These are phyloP conservation scores for Dastarcus helophoroides DNA, from an alignment of 2,888 invertebrate genomes.

Conservation along the genomic window DNA sequence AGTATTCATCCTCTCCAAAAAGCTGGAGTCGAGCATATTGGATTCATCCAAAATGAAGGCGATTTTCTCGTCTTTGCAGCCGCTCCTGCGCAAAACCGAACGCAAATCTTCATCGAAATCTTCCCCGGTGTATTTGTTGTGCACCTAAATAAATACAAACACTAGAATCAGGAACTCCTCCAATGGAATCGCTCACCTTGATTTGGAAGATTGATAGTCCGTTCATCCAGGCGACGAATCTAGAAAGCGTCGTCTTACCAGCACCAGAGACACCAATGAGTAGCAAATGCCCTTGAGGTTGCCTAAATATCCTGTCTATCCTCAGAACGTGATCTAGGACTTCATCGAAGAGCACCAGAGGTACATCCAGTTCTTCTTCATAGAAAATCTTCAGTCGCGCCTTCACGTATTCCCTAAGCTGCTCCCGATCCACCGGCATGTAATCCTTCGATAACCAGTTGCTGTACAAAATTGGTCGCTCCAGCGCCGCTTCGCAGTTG, in stretches of 20 bases:
- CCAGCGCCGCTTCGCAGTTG: constrained; percentile 64
- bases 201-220: constrained; percentile 98
- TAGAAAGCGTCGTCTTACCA: constrained; percentile 96
- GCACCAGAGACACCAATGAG: constrained; percentile 98
- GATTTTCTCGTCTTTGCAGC: constrained; percentile 95
- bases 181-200: constrained; percentile 49
- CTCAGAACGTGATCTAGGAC: constrained; percentile 97
- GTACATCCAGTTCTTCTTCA: constrained; percentile 98
- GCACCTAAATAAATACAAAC: constrained; percentile 48
- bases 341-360: constrained; percentile 95
- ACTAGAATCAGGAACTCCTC: constrained; percentile 2
- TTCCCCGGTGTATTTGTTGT: constrained; percentile 97
- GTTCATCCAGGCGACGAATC: constrained; percentile 99
- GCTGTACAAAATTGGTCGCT: constrained; percentile 91
- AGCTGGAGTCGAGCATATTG: constrained; percentile 96
- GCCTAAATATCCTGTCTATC: constrained; percentile 98
- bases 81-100: constrained; percentile 71
- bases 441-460: constrained; percentile 99
- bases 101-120: constrained; percentile 99
- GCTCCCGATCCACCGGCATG: constrained; percentile 88
- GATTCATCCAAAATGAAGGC: constrained; percentile 99
- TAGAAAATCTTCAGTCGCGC: constrained; percentile 96
- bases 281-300: constrained; percentile 95
- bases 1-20: constrained; percentile 98
- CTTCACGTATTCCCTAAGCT: constrained; percentile 91